These are phyloP conservation scores for cat (Felis catus) DNA, from an alignment of 2,113 vertebrate genomes.

Conservation along the genomic window F.catus_Fca126_mat1.0 CM031419.1:219398501-219399000, in stretches of 20 bases:
- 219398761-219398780: neutral
- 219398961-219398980: neutral
- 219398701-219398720: neutral
- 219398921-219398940: neutral
- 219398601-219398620: fast-evolving
- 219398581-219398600: fast-evolving
- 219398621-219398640: neutral
- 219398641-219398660: fast-evolving
- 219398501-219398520: fast-evolving
- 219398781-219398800: fast-evolving
- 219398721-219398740: neutral
- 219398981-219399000: neutral
- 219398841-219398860: neutral
- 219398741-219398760: fast-evolving
- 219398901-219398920: neutral
- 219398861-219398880: neutral
- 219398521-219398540: fast-evolving
- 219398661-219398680: neutral
- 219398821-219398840: neutral
- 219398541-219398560: fast-evolving
- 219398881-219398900: neutral
- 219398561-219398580: too few relatives aligned
- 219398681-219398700: neutral
- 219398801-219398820: neutral
- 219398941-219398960: neutral